Evolutionary conservation across 2,888 invertebrate genomes (phyloP).

Genomic region (Dermolepida albohirtum): DNA sequence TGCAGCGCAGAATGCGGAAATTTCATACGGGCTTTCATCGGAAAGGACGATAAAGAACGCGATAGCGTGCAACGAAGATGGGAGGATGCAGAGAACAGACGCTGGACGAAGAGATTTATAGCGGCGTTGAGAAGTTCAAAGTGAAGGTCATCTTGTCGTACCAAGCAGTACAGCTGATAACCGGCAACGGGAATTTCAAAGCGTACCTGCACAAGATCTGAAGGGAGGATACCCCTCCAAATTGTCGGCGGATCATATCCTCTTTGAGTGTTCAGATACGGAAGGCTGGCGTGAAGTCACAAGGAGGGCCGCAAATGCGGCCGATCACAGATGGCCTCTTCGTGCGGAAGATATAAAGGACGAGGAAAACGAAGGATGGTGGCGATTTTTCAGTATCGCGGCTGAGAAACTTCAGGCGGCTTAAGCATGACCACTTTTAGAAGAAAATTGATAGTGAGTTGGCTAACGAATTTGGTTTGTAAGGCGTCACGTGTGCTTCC

Average conservation of each 20-base stretch:
- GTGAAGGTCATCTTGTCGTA: too few species aligned
- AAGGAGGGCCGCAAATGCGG: background rate
- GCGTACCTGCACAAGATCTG: too few species aligned
- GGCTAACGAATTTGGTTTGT: too few species aligned
- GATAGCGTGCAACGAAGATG: background rate
- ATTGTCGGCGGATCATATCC: conserved; percentile 4
- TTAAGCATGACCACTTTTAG: too few species aligned
- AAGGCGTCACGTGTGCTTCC: too few species aligned
- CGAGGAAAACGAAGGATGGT: too few species aligned
- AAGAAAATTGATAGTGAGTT: too few species aligned
- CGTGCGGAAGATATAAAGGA: too few species aligned
- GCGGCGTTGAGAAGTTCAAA: background rate
- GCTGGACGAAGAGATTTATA: conserved; percentile 16
- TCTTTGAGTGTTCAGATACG: conserved; percentile 8
- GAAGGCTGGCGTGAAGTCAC: conserved; percentile 3
- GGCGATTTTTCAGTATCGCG: too few species aligned
- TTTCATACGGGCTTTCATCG: background rate
- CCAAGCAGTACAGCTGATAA: too few species aligned
- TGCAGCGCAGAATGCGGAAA: background rate
- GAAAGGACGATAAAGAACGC: background rate
- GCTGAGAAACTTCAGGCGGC: too few species aligned
- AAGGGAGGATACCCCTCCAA: conserved; percentile 5
- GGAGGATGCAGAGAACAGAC: background rate
- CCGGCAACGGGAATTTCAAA: too few species aligned
- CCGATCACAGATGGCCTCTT: conserved; percentile 4